These are phyloP conservation scores for Ataeniobius toweri DNA, from an alignment of 2,797 vertebrate species.

Conservation along the genomic window DNA sequence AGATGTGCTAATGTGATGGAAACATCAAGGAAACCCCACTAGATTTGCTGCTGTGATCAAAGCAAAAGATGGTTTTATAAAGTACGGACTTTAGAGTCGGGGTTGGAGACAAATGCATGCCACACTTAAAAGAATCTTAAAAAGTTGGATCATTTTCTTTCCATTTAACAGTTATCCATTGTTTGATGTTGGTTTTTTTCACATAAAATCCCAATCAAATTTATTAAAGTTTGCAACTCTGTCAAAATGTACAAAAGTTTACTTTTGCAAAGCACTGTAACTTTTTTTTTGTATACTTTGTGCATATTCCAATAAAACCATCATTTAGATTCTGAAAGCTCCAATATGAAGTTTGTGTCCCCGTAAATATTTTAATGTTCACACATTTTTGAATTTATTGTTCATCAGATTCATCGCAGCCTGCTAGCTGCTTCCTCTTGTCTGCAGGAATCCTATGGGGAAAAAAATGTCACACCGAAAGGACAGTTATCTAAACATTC, in stretches of 20 bases:
- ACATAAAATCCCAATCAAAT: neutral
- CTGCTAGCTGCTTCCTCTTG: slow-evolving; percentile 50
- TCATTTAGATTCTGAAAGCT: neutral
- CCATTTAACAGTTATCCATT: neutral
- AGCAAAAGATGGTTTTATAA: no score
- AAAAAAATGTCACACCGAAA: slow-evolving; percentile 42
- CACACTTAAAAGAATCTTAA: no score
- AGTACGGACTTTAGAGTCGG: no score
- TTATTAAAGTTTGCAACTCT: neutral
- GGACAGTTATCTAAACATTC: slow-evolving; percentile 28
- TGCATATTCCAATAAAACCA: neutral
- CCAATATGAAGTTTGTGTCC: slow-evolving; percentile 5
- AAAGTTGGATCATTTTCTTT: no score
- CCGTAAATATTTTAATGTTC: slow-evolving; percentile 78
- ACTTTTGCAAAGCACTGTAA: neutral
- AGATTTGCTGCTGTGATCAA: no score
- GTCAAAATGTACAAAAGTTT: neutral
- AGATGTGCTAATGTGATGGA: no score
- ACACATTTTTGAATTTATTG: slow-evolving; percentile 64
- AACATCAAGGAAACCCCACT: no score
- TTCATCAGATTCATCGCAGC: slow-evolving; percentile 27
- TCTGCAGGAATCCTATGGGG: slow-evolving; percentile 64
- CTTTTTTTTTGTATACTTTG: neutral
- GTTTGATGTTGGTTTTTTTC: neutral
- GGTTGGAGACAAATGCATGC: no score